These are phyloP conservation scores for Dorcus hopei DNA, from an alignment of 2,888 invertebrate species.

Conservation along the genomic window DNA sequence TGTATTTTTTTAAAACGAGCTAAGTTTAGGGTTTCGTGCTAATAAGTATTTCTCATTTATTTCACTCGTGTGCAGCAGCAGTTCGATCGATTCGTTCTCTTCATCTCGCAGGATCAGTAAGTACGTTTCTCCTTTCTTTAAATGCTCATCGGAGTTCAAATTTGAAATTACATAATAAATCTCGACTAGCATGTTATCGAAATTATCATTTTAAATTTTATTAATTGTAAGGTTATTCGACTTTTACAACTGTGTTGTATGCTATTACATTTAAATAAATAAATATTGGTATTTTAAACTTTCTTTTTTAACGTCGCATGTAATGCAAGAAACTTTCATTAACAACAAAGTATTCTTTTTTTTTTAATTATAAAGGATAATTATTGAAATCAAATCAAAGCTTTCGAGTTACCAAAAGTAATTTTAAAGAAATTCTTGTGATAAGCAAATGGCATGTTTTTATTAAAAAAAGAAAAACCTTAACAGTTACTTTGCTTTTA, in stretches of 20 bases:
- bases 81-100: conserved; percentile 16
- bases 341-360: too few species aligned
- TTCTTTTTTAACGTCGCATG: background rate
- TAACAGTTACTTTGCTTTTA: too few species aligned
- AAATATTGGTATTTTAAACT: conserved; percentile 46
- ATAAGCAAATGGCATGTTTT: too few species aligned
- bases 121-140: conserved; percentile 23
- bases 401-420: too few species aligned
- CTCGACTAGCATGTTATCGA: conserved; percentile 31
- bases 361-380: too few species aligned
- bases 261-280: conserved; percentile 50
- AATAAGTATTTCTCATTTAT: conserved; percentile 27
- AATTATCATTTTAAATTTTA: conserved; percentile 45
- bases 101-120: conserved; percentile 35
- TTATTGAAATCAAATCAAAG: too few species aligned
- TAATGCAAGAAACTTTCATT: too few species aligned
- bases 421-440: too few species aligned
- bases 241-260: conserved; percentile 50
- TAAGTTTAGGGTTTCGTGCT: conserved; percentile 40
- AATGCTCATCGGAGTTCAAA: conserved; percentile 35
- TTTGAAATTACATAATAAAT: too few species aligned
- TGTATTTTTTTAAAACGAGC: conserved; percentile 48
- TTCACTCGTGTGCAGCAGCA: conserved; percentile 14
- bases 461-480: too few species aligned
- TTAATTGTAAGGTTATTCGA: conserved; percentile 42